phyloP scores from a whole-genome alignment of 2,888 invertebrate genomes.

The Diabrotica balteata region DNA sequence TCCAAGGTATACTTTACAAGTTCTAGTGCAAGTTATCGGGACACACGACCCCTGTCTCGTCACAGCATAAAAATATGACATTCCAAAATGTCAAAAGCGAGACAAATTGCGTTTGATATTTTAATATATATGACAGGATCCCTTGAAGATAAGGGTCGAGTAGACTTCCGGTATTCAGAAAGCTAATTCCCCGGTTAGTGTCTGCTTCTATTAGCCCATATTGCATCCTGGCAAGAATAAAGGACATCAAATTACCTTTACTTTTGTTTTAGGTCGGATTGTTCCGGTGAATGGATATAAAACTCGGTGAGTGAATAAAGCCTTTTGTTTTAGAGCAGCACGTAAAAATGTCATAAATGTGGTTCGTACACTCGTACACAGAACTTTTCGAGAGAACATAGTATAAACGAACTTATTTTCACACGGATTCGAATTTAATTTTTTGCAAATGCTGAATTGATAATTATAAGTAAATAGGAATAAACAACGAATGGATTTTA shows the following conservation, averaged over 20 bases:
- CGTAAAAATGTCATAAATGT: conserved; percentile 12
- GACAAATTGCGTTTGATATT: conserved; percentile 8
- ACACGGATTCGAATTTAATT: conserved; percentile 1
- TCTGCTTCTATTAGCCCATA: conserved; percentile 18
- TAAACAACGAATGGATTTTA: too few species aligned
- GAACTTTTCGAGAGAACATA: neutral
- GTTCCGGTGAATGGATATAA: conserved; percentile 21
- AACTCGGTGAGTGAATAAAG: conserved; percentile 3
- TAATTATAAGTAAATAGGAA: neutral
- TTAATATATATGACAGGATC: conserved; percentile 8
- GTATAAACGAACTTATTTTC: neutral
- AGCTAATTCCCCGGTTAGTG: conserved; percentile 13
- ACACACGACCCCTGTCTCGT: too few species aligned
- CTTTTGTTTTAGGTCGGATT: conserved; percentile 23
- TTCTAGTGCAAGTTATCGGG: too few species aligned
- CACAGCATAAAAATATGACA: neutral
- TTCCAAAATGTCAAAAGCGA: conserved; percentile 1
- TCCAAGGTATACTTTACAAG: too few species aligned
- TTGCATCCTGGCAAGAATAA: conserved; percentile 16
- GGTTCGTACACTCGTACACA: conserved; percentile 9
- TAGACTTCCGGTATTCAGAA: conserved; percentile 14
- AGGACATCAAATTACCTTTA: conserved; percentile 25
- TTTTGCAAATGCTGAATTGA: neutral
- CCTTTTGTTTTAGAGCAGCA: conserved; percentile 14
- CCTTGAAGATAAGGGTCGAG: conserved; percentile 9